Base-by-base conservation (phyloP, 2,888 invertebrate genomes). In the Orthonychiurus folsomi region DNA sequence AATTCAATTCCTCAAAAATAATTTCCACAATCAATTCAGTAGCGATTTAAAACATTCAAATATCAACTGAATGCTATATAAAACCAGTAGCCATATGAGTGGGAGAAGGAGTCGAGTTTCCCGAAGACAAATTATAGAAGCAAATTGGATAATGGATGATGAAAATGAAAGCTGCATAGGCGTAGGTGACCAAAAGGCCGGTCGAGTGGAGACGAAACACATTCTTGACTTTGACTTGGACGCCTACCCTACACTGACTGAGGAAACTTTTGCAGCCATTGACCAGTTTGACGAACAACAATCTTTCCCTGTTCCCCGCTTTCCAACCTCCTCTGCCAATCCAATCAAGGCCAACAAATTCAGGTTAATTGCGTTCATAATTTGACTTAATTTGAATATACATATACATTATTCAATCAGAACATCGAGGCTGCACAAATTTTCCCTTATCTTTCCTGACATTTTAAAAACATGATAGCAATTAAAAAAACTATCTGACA, bases 21-120 rank as follows among this genome's bases (percentile, higher is more conserved):
- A 37, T 37, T 37, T 37, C 5, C 15, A 37, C 15, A 37, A 37
- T 37, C 15, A 37, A 37, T 37, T 9, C 37, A 37, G 37, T 9
- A 37, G 37, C 15, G n/a, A 37, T 37, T 37, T 9, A 37, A 37
- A 37, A 37, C 37, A 37, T 37, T 37, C 37, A 15, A 37, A 9
- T 37, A 37, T 37, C 37, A 5, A 37, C 37, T 15, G 37, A 9
- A 37, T 37, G 9, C 15, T 37, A 15, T 37, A 15, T 37, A n/a
- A n/a, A n/a, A n/a, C n/a, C n/a, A 37, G 37, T 37, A 37, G 37
- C 37, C 5, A 9, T 9, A 9, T 37, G 15, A 62, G 66, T 60
- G 71, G 71, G 60, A 63, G 71, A 56, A 62, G 69, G 56, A 72
- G 72, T 63, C 70, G 72, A n/a, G 72, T 72, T 55, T 69, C 69